Evolutionary conservation across 2,113 vertebrate species (phyloP), one percentile per base, ranked within the genome.

Genomic region (Plecotus auritus): DNA sequence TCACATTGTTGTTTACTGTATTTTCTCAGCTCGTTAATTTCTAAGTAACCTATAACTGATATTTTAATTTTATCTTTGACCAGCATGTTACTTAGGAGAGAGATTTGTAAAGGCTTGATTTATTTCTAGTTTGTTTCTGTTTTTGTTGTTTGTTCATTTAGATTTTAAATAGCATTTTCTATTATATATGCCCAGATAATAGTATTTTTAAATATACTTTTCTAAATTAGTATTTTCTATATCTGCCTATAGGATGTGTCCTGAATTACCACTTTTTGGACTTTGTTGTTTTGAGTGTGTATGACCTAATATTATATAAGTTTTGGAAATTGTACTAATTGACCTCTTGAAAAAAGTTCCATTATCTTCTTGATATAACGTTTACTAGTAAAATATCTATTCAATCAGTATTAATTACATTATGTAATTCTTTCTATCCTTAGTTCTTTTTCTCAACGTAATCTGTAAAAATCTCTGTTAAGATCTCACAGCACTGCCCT

Each of bases 371-470:
- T 51, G 26, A 84, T 45, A 47, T n/a, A 47, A 82, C 22, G 5
- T 88, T 92, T 90, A 59, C 4, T 61, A 61, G 23, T 61, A 61
- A 61, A 88, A 87, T 82, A 28, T 73, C 37, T 85, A 6, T 77
- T 96, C n/a, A 78, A 51, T 85, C 61, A 40, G 49, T 42, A 37
- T 80, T 93, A 66, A 83, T 96, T 66, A 40, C 61, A 84, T 51
- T 91, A 69, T 85, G 23, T 16, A 16, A 20, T 92, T 17, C 37
- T 14, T 64, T 88, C 32, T 30, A 42, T 80, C 42, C 37, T 56
- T 91, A 30, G 90, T 84, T 89, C 85, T 88, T 95, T 95, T 93
- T 80, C 32, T 69, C 49, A 45, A 11, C 10, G 86, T 82, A 77
- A 67, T 64, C 45, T 91, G 70, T 93, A 74, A 83, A 20, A 85